Evolutionary conservation across 2,888 invertebrate genomes (phyloP), one percentile per base, ranked within the genome.

Genomic region (Entomobrya proxima): DNA sequence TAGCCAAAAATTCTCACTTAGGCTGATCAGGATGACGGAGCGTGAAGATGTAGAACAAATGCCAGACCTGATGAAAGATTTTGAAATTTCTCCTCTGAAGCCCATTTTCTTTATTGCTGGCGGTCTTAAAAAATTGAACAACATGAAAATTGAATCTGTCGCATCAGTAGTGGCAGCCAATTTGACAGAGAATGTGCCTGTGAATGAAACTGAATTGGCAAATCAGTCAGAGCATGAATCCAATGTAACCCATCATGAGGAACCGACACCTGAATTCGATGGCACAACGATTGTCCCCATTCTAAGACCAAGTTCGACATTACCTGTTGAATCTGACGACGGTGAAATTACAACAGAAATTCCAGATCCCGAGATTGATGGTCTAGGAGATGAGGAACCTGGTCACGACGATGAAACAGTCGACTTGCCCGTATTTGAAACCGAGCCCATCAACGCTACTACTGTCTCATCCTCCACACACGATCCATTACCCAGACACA

Each of bases 61-160:
- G 86, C 82, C 78, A 24, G 79, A 82, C 13, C 76, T 88, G 18
- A 82, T 88, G 83, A 85, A 85, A 67, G 88, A 88, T 76, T 88
- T 86, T 76, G 84, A 88, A 11, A 85, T 88, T 27, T 84, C 86
- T 44, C 35, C 75, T n/a, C 74, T 58, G 24, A 85, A 79, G 15
- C 88, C 86, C 5, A 83, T 88, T 74, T 88, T 88, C 74, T 79
- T 88, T 44, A 86, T 88, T 50, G 85, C 86, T 18, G 85, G 86
- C 21, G 86, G 88, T 24, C 61, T 88, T 1, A 78, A 79, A 24
- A 50, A 30, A 40, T 30, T 35, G 6, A 61, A 74, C 11, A 2
- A 11, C 18, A 76, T n/a, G 18, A 32, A 21, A 32, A 24, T 18
- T 9, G 44, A 30, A n/a, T 6, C 35, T 11, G 6, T 27, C 5